phyloP scores from a whole-genome alignment of 2,113 vertebrate genomes.

The Trogon melanurus region DNA sequence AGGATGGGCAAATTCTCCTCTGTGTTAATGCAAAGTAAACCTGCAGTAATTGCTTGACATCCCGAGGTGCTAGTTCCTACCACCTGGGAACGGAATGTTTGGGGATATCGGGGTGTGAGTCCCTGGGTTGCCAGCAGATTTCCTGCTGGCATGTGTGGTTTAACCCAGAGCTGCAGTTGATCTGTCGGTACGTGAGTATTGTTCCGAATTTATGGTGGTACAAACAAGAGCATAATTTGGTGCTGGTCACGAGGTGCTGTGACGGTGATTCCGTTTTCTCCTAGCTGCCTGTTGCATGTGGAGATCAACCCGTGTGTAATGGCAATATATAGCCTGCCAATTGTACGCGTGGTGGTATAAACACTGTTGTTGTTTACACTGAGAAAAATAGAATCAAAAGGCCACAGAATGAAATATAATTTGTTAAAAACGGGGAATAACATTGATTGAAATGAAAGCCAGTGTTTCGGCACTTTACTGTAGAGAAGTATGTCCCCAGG shows the following conservation, averaged over 20 bases:
- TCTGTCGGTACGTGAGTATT: not conserved
- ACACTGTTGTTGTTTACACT: slow-evolving; percentile 13
- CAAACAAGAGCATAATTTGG: not conserved
- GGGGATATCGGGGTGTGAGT: not conserved
- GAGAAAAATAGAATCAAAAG: slow-evolving; percentile 39
- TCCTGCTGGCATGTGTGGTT: not conserved
- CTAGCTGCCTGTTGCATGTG: not conserved
- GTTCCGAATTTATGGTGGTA: not conserved
- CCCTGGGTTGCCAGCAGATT: not conserved
- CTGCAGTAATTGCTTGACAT: not conserved
- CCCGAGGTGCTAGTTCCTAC: not conserved
- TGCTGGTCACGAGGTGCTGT: not conserved
- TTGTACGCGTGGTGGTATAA: not conserved
- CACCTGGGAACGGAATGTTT: accelerated
- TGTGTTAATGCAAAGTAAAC: not conserved
- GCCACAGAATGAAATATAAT: slow-evolving; percentile 65
- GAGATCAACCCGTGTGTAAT: not conserved
- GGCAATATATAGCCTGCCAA: not conserved
- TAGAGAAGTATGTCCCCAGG: slow-evolving; percentile 69
- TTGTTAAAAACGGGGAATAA: slow-evolving; percentile 67
- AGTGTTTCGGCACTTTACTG: slow-evolving; percentile 43
- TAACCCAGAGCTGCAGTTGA: not conserved
- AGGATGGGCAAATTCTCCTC: not conserved
- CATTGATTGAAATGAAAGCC: slow-evolving; percentile 66
- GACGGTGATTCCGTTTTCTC: not conserved